Evolutionary conservation across 2,888 invertebrate species (phyloP).

Genomic region (Drosophila yooni): DNA sequence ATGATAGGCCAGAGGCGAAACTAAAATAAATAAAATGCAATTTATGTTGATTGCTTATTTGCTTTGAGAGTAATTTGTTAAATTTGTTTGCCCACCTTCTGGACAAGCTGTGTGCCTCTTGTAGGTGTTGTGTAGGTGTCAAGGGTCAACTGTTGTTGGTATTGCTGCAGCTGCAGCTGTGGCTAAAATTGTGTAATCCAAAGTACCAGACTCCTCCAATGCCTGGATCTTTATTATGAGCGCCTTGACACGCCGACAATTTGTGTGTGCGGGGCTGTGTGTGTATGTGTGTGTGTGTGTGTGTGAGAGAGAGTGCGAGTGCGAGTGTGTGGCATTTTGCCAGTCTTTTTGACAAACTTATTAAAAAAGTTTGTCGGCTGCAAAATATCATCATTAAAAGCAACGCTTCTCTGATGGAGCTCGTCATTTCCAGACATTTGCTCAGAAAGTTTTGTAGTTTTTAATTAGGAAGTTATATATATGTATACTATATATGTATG

Average conservation of each 20-base stretch:
- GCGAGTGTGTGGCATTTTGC: slow-evolving; percentile 32
- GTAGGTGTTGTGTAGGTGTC: slow-evolving; percentile 69
- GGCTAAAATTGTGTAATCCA: slow-evolving; percentile 49
- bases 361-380: slow-evolving; percentile 74
- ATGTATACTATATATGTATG: not conserved
- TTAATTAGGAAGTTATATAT: slow-evolving; percentile 58
- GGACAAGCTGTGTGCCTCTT: slow-evolving; percentile 9
- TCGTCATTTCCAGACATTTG: slow-evolving; percentile 65
- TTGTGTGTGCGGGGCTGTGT: not conserved
- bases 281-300: slow-evolving; percentile 12
- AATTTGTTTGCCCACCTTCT: slow-evolving; percentile 57
- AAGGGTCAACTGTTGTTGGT: slow-evolving; percentile 65
- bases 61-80: slow-evolving; percentile 73
- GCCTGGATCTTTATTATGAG: slow-evolving; percentile 42
- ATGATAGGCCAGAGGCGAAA: slow-evolving; percentile 47
- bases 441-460: slow-evolving; percentile 46
- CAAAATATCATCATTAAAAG: slow-evolving; percentile 71
- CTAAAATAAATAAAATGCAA: slow-evolving; percentile 58
- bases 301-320: slow-evolving; percentile 20
- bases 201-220: slow-evolving; percentile 54
- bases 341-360: slow-evolving; percentile 75
- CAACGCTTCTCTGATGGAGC: slow-evolving; percentile 46
- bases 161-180: slow-evolving; percentile 22
- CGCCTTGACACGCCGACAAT: slow-evolving; percentile 34
- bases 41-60: slow-evolving; percentile 81